These are phyloP conservation scores for Caenorhabditis doughertyi DNA, from an alignment of 2,888 invertebrate genomes.

Conservation along the genomic window DNA sequence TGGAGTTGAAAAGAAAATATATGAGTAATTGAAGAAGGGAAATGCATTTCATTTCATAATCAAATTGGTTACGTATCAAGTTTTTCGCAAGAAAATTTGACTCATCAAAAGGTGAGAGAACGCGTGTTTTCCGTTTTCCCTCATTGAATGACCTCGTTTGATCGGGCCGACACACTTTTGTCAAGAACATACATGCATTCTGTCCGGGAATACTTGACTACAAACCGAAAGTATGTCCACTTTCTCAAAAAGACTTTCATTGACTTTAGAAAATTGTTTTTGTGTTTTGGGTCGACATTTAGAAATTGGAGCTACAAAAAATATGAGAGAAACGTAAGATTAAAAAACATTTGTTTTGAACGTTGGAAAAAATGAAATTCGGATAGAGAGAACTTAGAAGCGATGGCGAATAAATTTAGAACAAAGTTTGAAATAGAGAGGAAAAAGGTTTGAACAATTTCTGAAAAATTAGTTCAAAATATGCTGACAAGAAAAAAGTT, in stretches of 20 bases:
- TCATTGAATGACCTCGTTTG: slow-evolving; percentile 59
- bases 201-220: slow-evolving; percentile 32
- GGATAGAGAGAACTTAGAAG: not conserved
- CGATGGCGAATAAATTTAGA: no score
- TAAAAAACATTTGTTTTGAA: not conserved
- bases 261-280: not conserved
- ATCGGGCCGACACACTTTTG: slow-evolving; percentile 62
- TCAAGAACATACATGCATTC: slow-evolving; percentile 52
- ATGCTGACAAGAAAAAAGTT: not conserved
- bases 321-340: no score
- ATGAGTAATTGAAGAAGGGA: not conserved
- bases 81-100: slow-evolving; percentile 44
- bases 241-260: not conserved
- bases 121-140: slow-evolving; percentile 59
- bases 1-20: not conserved
- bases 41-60: slow-evolving; percentile 61
- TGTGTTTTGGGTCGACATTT: not conserved
- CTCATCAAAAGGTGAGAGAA: slow-evolving; percentile 62
- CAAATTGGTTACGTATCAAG: slow-evolving; percentile 33
- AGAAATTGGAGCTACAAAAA: not conserved
- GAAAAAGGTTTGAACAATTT: not conserved
- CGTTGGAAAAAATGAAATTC: not conserved
- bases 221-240: slow-evolving; percentile 26
- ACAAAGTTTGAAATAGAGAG: not conserved
- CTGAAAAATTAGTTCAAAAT: not conserved